These are phyloP conservation scores for Troides aeacus DNA, from an alignment of 2,888 invertebrate species.

Conservation along the genomic window DNA sequence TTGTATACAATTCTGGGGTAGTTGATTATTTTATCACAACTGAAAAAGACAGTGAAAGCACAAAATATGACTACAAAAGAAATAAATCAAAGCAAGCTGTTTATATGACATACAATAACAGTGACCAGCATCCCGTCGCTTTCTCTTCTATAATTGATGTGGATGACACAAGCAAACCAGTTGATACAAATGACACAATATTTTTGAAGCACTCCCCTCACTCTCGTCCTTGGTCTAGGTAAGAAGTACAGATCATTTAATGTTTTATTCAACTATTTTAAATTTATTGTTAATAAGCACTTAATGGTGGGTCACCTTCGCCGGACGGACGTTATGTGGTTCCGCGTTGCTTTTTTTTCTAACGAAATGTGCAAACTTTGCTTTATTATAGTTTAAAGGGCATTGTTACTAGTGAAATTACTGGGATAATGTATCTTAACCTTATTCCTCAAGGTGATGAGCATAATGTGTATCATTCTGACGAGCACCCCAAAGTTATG, in stretches of 20 bases:
- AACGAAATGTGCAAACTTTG: no score
- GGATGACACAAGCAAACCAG: constrained; percentile 44
- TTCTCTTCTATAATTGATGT: constrained; percentile 61
- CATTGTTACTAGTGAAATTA: no score
- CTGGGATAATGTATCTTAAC: no score
- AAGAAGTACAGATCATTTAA: constrained; percentile 32
- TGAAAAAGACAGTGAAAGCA: constrained; percentile 48
- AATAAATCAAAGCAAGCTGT: constrained; percentile 47
- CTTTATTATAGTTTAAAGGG: no score
- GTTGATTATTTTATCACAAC: constrained; percentile 82
- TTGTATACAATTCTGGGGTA: constrained; percentile 92
- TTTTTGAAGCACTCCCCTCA: constrained; percentile 66
- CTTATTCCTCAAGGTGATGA: no score
- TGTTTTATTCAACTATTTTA: not conserved
- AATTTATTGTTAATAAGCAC: not conserved
- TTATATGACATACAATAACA: constrained; percentile 53
- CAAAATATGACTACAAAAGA: constrained; percentile 45
- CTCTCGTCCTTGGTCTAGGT: constrained; percentile 70
- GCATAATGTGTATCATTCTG: no score
- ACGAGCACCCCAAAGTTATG: no score
- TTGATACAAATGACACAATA: constrained; percentile 63
- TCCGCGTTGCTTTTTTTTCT: no score
- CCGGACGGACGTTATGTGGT: no score
- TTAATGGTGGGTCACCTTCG: no score
- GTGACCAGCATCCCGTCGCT: constrained; percentile 51